Base-by-base conservation (phyloP, 92 coral and sea anemone species). In the Phenganax subtilis region DNA sequence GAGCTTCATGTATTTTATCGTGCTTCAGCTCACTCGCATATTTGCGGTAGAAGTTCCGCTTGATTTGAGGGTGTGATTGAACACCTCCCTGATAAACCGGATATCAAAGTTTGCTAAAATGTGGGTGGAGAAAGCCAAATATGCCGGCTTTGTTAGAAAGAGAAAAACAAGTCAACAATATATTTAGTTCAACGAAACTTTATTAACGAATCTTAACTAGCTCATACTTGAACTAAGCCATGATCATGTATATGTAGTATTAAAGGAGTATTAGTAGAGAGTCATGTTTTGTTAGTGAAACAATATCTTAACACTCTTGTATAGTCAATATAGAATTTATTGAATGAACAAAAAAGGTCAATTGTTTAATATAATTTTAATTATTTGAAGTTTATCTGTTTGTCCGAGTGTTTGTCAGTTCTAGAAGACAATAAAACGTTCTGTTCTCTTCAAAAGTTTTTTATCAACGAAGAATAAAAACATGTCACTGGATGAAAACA, bases 11-110 rank as follows among this genome's bases (percentile, higher is more conserved):
- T 64, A 12, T 64, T 57, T 76, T 76, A 76, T 76, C 81, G 54
- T 62, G 54, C 57, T 30, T 28, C 58, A 75, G 64, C 57, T 62
- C 17, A 52, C 37, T 10, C 51, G 69, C 83, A 79, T 79, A 79
- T 51, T 79, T 79, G 83, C 54, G 83, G 83, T 63, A 60, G 53
- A 79, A 65, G 83, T 79, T 79, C 83, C 83, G 83, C 83, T 63
- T 54, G 64, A 47, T 52, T 79, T 55, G 56, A 79, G 83, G 83
- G 83, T 65, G 83, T 64, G 83, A 61, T 68, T 47, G 61, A 79
- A 79, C 44, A 79, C 73, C 83, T 79, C 83, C 83, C 83, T 59
- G 67, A 63, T 64, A 51, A 12, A 63, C 83, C 71, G 83, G 69
- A 79, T 31, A 59, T 64, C 68, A 65, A 79, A 64, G 70, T 79